A percentile compares a stretch with the other conserved stretches of the same genome.
Evolutionary conservation across 2,797 vertebrate genomes (phyloP).

Genomic region (Peromyscus nudipes): DNA sequence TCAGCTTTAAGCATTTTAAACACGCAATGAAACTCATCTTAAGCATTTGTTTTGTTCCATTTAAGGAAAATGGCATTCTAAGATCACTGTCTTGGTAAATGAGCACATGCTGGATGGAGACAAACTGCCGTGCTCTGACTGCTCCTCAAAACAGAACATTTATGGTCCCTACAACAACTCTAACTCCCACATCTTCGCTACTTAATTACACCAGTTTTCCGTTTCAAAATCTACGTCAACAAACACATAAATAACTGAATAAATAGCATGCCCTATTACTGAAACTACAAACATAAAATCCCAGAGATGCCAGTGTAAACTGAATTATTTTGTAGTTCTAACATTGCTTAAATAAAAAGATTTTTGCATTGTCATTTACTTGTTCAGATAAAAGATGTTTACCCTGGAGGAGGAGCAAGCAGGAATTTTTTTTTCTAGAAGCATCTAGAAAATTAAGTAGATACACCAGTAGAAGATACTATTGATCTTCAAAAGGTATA

Average conservation of each 20-base stretch:
- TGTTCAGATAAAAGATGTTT: slow-evolving; percentile 44
- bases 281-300: slow-evolving; percentile 30
- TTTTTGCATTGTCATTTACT: neutral
- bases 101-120: neutral
- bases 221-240: neutral
- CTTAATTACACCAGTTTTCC: neutral
- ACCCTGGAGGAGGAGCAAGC: neutral
- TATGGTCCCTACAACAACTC: neutral
- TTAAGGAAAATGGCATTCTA: slow-evolving; percentile 37
- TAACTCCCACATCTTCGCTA: neutral
- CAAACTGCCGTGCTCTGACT: neutral
- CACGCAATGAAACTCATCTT: slow-evolving; percentile 36
- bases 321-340: neutral
- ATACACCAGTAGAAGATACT: neutral
- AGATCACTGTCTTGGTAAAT: slow-evolving; percentile 2
- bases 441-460: slow-evolving; percentile 31
- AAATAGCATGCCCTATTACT: slow-evolving; percentile 3
- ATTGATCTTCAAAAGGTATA: slow-evolving; percentile 2
- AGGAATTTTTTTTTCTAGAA: neutral
- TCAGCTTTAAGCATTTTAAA: slow-evolving; percentile 61
- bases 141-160: neutral
- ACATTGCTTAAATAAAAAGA: slow-evolving; percentile 10
- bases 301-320: neutral
- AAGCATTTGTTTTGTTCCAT: slow-evolving; percentile 36
- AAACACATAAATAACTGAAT: neutral